Evolutionary conservation across 2,113 vertebrate species (phyloP).

Genomic region (Thymallus thymallus): DNA sequence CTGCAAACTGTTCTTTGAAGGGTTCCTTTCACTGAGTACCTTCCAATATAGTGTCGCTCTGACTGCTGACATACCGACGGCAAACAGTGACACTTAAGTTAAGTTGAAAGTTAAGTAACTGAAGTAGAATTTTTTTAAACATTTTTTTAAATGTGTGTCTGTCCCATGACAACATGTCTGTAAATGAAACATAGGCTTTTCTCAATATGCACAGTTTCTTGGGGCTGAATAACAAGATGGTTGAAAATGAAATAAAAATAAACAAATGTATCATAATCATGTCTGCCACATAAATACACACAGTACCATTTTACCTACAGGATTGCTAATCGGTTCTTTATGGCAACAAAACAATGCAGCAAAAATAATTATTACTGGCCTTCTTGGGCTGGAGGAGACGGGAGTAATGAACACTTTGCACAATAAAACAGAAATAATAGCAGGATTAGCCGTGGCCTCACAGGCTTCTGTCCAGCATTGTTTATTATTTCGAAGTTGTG

Average conservation of each 20-base stretch:
- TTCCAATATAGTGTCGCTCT: not conserved
- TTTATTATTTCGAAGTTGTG: constrained; percentile 80
- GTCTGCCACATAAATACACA: constrained; percentile 1
- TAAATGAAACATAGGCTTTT: too few relatives aligned
- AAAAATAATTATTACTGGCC: constrained; percentile 68
- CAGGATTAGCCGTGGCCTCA: constrained; percentile 72
- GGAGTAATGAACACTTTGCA: constrained; percentile 76
- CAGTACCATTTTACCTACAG: not conserved
- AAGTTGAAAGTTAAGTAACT: constrained; percentile 43
- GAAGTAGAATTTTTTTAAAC: too few relatives aligned
- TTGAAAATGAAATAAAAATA: constrained; percentile 36
- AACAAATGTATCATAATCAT: constrained; percentile 49
- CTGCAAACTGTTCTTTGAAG: not conserved
- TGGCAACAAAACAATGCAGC: constrained; percentile 61
- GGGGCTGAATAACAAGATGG: constrained; percentile 28
- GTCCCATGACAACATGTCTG: too few relatives aligned
- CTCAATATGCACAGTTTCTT: too few relatives aligned
- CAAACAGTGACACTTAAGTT: not conserved
- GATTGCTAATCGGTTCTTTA: constrained; percentile 61
- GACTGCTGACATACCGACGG: too few relatives aligned
- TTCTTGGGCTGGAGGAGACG: constrained; percentile 67
- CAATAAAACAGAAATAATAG: constrained; percentile 81
- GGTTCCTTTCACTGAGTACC: not conserved
- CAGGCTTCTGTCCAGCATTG: constrained; percentile 69
- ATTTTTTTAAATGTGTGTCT: too few relatives aligned